phyloP scores from a whole-genome alignment of 2,888 invertebrate genomes.

The Odontothrips loti region DNA sequence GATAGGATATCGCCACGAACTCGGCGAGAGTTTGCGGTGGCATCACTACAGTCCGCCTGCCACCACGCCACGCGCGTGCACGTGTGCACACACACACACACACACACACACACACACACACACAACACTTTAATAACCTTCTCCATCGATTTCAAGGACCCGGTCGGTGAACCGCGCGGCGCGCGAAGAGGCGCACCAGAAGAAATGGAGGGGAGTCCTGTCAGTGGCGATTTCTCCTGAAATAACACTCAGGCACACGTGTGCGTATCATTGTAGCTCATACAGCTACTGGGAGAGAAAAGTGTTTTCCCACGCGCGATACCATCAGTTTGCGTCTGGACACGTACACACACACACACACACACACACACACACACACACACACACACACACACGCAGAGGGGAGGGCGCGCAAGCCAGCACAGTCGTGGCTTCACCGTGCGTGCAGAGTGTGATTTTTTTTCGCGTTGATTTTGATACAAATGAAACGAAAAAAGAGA shows the following conservation, averaged over 20 bases:
- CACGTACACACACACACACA: not conserved
- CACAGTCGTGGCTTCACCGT: not conserved
- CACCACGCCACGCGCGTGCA: no score
- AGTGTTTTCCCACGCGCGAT: constrained; percentile 10
- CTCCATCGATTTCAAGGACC: not conserved
- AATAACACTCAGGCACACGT: not conserved
- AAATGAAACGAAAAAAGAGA: no score
- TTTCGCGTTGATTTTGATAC: no score
- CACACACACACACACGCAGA: not conserved
- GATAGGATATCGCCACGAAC: no score
- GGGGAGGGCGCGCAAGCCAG: not conserved
- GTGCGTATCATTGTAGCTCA: constrained; percentile 16
- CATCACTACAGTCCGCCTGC: no score
- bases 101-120: not conserved
- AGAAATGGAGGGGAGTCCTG: not conserved
- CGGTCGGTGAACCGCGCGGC: not conserved
- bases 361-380: not conserved
- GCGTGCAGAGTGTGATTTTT: no score
- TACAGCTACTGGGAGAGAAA: constrained; percentile 18
- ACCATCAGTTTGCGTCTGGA: not conserved
- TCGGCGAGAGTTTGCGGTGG: no score
- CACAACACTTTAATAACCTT: not conserved
- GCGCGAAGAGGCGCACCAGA: not conserved
- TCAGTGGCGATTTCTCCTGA: constrained; percentile 8
- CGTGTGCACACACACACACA: not conserved